Evolutionary conservation across 2,113 vertebrate genomes (phyloP).

Genomic region (Polypterus senegalus): DNA sequence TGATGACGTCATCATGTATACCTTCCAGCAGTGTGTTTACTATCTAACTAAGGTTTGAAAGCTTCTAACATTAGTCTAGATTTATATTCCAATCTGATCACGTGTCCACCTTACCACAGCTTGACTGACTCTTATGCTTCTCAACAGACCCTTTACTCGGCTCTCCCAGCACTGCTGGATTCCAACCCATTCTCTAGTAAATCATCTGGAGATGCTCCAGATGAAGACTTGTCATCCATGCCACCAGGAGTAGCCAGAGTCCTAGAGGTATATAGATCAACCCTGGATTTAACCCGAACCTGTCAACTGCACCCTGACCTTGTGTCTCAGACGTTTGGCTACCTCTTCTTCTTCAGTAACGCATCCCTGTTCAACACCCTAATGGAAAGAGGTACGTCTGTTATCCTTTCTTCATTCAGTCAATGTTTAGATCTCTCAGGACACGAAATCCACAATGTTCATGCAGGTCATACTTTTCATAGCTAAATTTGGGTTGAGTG

Average conservation of each 20-base stretch:
- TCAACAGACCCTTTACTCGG: constrained; percentile 70
- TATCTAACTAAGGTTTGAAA: constrained; percentile 75
- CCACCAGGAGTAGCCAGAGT: constrained; percentile 64
- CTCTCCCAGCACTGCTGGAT: constrained; percentile 75
- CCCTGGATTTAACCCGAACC: constrained; percentile 63
- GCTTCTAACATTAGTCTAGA: not conserved
- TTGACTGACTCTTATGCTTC: constrained; percentile 16
- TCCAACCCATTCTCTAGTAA: constrained; percentile 69
- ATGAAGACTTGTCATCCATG: constrained; percentile 46
- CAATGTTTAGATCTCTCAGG: too few relatives aligned
- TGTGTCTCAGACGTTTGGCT: constrained; percentile 82
- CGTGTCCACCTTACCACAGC: constrained; percentile 1
- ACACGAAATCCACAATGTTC: too few relatives aligned
- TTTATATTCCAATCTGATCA: not conserved
- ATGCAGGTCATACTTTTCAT: too few relatives aligned
- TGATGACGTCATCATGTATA: constrained; percentile 88
- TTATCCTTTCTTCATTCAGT: too few relatives aligned
- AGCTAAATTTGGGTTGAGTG: too few relatives aligned
- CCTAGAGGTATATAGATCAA: constrained; percentile 71
- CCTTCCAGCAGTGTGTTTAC: constrained; percentile 87
- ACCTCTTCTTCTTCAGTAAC: constrained; percentile 90
- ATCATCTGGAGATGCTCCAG: constrained; percentile 27
- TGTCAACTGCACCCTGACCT: constrained; percentile 74
- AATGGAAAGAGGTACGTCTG: constrained; percentile 71
- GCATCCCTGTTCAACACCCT: constrained; percentile 84